Conservation (phyloP, 2,113 vertebrate species). For the Prunella fulvescens region DNA sequence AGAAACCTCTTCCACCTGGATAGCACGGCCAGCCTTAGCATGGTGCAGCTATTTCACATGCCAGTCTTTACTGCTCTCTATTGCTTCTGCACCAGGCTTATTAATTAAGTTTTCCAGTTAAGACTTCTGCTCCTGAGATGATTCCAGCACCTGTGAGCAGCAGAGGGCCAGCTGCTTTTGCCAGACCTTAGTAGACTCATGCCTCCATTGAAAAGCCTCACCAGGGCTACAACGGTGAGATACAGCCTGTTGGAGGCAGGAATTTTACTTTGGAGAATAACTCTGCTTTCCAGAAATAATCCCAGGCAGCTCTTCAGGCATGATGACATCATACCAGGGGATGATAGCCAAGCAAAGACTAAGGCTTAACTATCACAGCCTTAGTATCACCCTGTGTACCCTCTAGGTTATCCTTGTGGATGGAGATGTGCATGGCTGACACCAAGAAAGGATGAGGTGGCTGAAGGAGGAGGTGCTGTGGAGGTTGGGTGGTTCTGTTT, state of each 20-base stretch:
- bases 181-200: neutral
- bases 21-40: neutral
- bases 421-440: neutral
- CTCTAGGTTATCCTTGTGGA: rapidly evolving
- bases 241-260: neutral
- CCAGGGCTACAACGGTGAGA: rapidly evolving
- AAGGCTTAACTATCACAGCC: neutral
- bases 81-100: neutral
- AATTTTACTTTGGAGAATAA: neutral
- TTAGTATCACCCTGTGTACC: neutral
- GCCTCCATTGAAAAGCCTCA: neutral
- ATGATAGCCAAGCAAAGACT: neutral
- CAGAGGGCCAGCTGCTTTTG: neutral
- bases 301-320: neutral
- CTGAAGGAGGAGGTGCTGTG: neutral
- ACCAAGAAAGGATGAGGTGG: neutral
- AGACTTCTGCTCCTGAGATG: neutral
- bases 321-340: neutral
- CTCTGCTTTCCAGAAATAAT: neutral
- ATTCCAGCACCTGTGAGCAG: neutral
- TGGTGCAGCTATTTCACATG: neutral
- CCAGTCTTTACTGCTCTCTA: neutral
- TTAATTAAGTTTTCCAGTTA: neutral
- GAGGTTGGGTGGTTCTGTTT: neutral
- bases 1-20: neutral